Evolutionary conservation across 2,888 invertebrate genomes (phyloP), one percentile per base, ranked within the genome.

Genomic region (Bugula neritina): DNA sequence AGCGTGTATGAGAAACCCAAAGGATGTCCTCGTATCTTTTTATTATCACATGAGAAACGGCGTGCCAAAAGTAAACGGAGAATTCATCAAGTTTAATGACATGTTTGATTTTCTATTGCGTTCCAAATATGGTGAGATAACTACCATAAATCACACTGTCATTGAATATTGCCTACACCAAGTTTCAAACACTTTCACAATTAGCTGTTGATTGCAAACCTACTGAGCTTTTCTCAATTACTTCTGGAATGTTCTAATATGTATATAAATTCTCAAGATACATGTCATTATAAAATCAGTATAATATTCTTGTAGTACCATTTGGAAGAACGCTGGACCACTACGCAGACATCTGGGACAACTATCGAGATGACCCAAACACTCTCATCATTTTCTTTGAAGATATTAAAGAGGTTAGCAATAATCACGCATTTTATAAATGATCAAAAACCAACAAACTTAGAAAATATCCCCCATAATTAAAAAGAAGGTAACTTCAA

Each of bases 51-150:
- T 63, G 13, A 27, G 63, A 10, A 63, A 63, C 31, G 63, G 10
- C 31, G 31, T 63, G 31, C 63, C 63, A 3, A 25, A 31, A 34
- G 63, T 63, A 1, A 63, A 63, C 31, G 55, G 55, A 17, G 25
- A 63, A 31, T 63, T 63, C 63, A 63, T 63, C 25, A 13, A 27
- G 10, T 63, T 63, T 34, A n/a, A 25, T 31, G 63, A 63, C n/a
- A 63, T 63, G 63, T 63, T 63, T 31, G 63, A 63, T n/a, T 31
- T 63, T 3, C 63, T 63, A 2, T 31, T 63, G 3, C 31, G 31
- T 31, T 63, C 63, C 63, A 63, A 63, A 34, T 63, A 63, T 63
- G 63, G 63, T 63, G 63, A 27, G 63, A n/a, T 57, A 13, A n/a
- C 23, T n/a, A 25, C 57, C 57, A n/a, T n/a, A n/a, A n/a, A n/a